phyloP scores from a whole-genome alignment of 2,888 invertebrate species.

The Cryptops parisi region DNA sequence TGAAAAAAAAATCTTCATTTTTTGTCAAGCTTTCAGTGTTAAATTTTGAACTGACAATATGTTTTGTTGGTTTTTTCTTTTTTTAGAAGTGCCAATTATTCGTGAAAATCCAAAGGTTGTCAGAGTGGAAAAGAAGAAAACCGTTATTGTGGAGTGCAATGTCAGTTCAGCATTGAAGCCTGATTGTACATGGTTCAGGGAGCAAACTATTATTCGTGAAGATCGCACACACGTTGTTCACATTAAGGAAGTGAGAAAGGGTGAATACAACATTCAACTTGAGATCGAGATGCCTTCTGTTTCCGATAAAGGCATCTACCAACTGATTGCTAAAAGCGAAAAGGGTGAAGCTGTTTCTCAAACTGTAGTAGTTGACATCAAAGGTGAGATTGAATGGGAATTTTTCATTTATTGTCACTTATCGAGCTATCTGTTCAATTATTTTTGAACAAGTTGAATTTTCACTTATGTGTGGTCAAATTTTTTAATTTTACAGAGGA shows the following conservation, averaged over 20 bases:
- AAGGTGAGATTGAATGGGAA: conserved; percentile 32
- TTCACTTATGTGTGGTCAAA: too few relatives aligned
- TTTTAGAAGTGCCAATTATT: conserved; percentile 35
- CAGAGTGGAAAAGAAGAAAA: conserved; percentile 79
- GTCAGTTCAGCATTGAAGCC: conserved; percentile 89
- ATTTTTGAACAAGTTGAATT: too few relatives aligned
- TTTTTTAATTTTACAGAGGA: conserved; percentile 3
- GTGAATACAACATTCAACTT: conserved; percentile 77
- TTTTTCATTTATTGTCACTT: too few relatives aligned
- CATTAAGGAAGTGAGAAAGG: conserved; percentile 67
- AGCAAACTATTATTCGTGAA: conserved; percentile 58
- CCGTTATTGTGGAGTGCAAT: conserved; percentile 83
- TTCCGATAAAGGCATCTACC: conserved; percentile 74
- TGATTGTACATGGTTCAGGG: conserved; percentile 86
- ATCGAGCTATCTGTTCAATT: too few relatives aligned
- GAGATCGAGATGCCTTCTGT: conserved; percentile 72
- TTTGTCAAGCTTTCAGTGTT: too few relatives aligned
- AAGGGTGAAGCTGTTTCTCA: conserved; percentile 86
- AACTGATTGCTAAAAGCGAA: conserved; percentile 78
- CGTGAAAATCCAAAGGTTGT: conserved; percentile 77
- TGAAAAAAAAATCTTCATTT: too few relatives aligned
- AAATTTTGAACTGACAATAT: too few relatives aligned
- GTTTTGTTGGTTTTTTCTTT: conserved; percentile 8
- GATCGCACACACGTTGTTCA: conserved; percentile 59
- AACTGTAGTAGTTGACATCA: conserved; percentile 50